Evolutionary conservation across 1,140 invertebrate genomes (phyloP), one percentile per base, ranked within the genome.

Genomic region (Drosophila ogumai): DNA sequence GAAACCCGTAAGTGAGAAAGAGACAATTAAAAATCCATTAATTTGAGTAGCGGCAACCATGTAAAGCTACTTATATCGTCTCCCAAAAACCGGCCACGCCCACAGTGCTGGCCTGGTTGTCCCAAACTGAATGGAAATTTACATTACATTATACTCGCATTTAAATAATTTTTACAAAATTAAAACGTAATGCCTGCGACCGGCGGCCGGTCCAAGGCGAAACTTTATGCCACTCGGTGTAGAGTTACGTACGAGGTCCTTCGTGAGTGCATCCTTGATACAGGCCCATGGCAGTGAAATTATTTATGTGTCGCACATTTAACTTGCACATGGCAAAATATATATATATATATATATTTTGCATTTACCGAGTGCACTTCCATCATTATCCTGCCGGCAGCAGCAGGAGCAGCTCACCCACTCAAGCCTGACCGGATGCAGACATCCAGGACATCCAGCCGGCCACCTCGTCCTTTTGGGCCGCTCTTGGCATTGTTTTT

Each of bases 21-120:
- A 85, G 85, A 90, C 85, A 90, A 90, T 90, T 90, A 90, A 90
- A 90, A 90, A 90, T 90, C 85, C 85, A 90, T 90, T 90, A 90
- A 90, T 90, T 90, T 90, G 86, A 90, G 86, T 85, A 85, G 86
- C 85, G 69, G 85, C 75, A 73, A 79, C 63, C 85, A 90, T 90
- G 78, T 86, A 81, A 85, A 85, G 81, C 85, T 90, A 90, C 85
- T 84, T 87, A 88, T 82, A 80, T 76, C 77, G 68, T 72, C 46
- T 46, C 63, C n/a, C 60, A 50, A 50, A 31, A 31, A 17, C 22
- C 61, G 25, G n/a, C 28, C 47, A 61, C 64, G 57, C 54, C 49
- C 47, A 46, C 65, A 15, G 12, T 13, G 28, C 25, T 28, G 31
- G 19, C 25, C 25, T 13, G 43, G 17, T 7, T 19, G 31, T 34